Evolutionary conservation across 2,113 vertebrate species (phyloP).

Genomic region (Sapayoa aenigma): DNA sequence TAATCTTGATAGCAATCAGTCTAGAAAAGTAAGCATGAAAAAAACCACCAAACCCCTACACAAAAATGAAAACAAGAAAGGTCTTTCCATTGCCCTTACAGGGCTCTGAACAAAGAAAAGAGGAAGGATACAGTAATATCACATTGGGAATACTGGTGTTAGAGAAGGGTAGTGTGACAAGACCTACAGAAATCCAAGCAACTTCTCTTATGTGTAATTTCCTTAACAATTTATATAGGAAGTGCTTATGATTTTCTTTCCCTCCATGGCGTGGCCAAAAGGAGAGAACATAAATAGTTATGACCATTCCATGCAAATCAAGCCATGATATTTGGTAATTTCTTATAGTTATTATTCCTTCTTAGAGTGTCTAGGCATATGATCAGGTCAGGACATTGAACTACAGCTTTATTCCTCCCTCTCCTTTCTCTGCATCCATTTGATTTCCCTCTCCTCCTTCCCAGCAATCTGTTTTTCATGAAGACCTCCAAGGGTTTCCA

Average conservation of each 20-base stretch:
- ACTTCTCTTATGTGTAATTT: neutral
- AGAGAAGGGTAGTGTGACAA: neutral
- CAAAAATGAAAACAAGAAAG: neutral
- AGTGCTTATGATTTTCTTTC: neutral
- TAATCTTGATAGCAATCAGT: neutral
- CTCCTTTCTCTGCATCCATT: neutral
- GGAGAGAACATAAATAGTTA: neutral
- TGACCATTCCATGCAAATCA: neutral
- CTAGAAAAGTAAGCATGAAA: neutral
- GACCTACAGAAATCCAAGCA: neutral
- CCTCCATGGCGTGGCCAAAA: neutral
- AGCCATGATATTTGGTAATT: neutral
- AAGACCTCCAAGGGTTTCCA: constrained; percentile 90
- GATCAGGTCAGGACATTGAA: neutral
- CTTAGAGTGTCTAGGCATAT: neutral
- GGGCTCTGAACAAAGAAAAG: neutral
- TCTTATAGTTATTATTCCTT: neutral
- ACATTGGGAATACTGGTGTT: neutral
- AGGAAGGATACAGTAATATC: neutral
- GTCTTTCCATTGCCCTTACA: neutral
- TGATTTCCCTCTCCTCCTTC: neutral
- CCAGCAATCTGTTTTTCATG: constrained; percentile 90
- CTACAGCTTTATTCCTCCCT: neutral
- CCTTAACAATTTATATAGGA: neutral
- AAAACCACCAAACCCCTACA: neutral